Conservation (phyloP, 1,140 invertebrate genomes). For the Eciton burchellii region DNA sequence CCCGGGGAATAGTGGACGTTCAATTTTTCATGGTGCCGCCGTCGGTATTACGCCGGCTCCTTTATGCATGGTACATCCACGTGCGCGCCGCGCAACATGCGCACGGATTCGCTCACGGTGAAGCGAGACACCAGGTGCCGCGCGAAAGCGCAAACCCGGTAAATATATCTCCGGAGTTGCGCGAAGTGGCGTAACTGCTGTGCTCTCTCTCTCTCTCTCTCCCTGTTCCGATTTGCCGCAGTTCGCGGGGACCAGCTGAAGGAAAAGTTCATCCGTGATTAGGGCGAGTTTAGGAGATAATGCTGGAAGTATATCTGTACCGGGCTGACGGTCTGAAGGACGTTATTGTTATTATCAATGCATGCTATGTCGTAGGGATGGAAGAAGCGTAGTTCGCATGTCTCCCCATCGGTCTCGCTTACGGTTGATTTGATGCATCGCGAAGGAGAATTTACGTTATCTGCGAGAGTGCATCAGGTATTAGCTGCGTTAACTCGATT, state of each 20-base stretch:
- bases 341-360: background rate
- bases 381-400: background rate
- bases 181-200: background rate
- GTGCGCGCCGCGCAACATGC: background rate
- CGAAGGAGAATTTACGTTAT: background rate
- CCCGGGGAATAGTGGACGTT: conserved; percentile 72
- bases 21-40: conserved; percentile 73
- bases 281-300: background rate
- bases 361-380: background rate
- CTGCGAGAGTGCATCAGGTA: no score
- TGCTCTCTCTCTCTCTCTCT: background rate
- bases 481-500: conserved; percentile 1
- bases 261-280: conserved; percentile 27
- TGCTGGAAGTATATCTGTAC: background rate
- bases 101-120: conserved; percentile 2
- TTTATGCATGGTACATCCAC: conserved; percentile 61
- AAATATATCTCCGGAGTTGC: conserved; percentile 31
- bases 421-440: background rate
- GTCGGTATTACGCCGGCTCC: conserved; percentile 59
- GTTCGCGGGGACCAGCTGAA: no score
- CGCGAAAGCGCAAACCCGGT: conserved; percentile 19
- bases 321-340: no score
- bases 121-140: background rate
- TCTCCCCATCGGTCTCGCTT: background rate
- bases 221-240: conserved; percentile 9